phyloP scores from a whole-genome alignment of 1,140 invertebrate genomes.

The Oryzaephilus surinamensis region DNA sequence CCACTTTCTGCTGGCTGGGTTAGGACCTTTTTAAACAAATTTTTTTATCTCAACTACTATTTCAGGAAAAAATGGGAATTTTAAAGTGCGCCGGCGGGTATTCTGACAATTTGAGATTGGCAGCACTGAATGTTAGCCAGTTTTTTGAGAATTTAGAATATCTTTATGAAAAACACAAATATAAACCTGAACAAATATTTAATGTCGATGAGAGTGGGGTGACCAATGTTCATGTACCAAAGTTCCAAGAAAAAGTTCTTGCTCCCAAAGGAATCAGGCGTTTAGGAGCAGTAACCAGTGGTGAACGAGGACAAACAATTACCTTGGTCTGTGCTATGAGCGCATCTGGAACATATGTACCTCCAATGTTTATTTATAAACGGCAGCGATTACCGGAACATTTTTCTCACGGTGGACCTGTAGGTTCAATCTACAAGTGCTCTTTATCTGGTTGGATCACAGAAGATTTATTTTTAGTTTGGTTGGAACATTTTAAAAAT shows the following conservation, averaged over 20 bases:
- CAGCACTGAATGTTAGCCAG: conserved; percentile 26
- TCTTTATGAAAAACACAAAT: conserved; percentile 27
- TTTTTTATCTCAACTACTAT: no score
- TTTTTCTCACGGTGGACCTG: conserved; percentile 1
- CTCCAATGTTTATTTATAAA: conserved; percentile 25
- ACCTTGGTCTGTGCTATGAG: conserved; percentile 27
- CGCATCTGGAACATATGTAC: conserved; percentile 27
- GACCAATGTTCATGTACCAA: conserved; percentile 35
- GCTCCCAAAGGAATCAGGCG: conserved; percentile 34
- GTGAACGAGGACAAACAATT: conserved; percentile 27
- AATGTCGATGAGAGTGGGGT: conserved; percentile 39
- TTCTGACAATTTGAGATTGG: no score
- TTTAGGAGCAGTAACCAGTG: conserved; percentile 36
- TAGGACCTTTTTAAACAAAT: no score
- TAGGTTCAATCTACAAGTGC: conserved; percentile 3
- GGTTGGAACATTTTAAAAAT: conserved; percentile 31
- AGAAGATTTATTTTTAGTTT: conserved; percentile 17
- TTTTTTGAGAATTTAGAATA: conserved; percentile 32
- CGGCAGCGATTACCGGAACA: conserved; percentile 4
- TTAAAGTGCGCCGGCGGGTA: no score
- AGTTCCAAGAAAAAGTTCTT: conserved; percentile 36
- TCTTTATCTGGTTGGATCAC: conserved; percentile 31
- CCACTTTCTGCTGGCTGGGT: no score
- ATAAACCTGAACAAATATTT: conserved; percentile 30
- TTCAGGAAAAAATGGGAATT: no score